phyloP scores from a whole-genome alignment of 2,797 vertebrate genomes.

The Ptychadena robeensis region DNA sequence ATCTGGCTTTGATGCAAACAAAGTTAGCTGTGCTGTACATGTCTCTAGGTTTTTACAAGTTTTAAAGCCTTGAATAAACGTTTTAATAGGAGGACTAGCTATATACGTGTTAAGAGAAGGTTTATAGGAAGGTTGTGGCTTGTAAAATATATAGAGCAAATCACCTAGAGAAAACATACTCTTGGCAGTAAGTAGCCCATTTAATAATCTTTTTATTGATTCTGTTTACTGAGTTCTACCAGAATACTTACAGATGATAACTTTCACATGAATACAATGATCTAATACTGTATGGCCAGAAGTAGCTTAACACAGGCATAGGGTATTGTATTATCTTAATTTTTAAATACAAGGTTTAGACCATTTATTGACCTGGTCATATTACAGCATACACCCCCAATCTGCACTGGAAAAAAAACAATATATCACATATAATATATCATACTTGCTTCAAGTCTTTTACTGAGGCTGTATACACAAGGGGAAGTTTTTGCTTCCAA shows the following conservation, averaged over 20 bases:
- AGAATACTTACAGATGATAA: background rate
- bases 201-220: background rate
- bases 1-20: slow-evolving; percentile 19
- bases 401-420: too few species aligned
- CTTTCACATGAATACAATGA: background rate
- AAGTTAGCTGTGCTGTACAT: background rate
- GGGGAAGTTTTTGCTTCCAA: too few species aligned
- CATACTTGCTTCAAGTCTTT: too few species aligned
- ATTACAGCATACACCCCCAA: too few species aligned
- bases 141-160: slow-evolving; percentile 14
- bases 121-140: background rate
- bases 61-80: slow-evolving; percentile 10
- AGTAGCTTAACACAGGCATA: too few species aligned
- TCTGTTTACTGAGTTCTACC: background rate
- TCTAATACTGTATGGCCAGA: background rate
- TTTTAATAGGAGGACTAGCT: background rate
- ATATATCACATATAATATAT: too few species aligned
- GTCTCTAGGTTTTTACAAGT: slow-evolving; percentile 21
- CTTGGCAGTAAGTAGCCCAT: background rate
- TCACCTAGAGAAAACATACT: background rate
- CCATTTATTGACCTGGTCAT: too few species aligned
- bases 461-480: too few species aligned
- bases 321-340: too few species aligned
- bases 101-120: background rate
- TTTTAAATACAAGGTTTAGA: too few species aligned